These are phyloP conservation scores for Nematostella vectensis DNA, from an alignment of 92 coral and sea anemone genomes.

Conservation along the genomic window DNA sequence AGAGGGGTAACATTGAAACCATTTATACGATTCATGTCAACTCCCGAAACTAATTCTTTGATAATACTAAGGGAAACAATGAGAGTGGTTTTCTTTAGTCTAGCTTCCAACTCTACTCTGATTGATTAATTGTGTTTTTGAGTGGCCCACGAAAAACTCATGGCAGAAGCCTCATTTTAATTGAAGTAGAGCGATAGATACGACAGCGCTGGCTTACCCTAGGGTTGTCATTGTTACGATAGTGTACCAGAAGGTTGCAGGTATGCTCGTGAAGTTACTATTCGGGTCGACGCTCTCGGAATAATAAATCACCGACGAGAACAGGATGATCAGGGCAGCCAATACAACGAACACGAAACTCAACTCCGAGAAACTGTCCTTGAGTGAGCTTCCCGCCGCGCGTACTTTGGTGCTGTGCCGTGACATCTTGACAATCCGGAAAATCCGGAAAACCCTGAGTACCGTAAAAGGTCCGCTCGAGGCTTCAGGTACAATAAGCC, in stretches of 20 bases:
- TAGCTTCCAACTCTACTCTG: too few species aligned
- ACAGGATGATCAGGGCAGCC: conserved; percentile 60
- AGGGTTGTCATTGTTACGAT: conserved; percentile 99
- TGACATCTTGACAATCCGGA: conserved; percentile 93
- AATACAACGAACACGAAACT: conserved; percentile 77
- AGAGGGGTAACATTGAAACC: too few species aligned
- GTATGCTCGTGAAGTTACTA: conserved; percentile 66
- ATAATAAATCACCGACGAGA: conserved; percentile 88
- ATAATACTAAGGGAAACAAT: too few species aligned
- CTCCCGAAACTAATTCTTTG: too few species aligned
- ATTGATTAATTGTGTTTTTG: too few species aligned
- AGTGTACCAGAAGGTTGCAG: conserved; percentile 95
- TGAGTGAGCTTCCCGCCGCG: conserved; percentile 72
- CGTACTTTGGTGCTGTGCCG: conserved; percentile 82
- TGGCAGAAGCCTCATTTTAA: too few species aligned
- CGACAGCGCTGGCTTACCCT: conserved; percentile 91
- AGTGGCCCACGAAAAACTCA: too few species aligned
- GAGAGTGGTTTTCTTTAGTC: too few species aligned
- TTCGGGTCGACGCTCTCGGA: conserved; percentile 58
- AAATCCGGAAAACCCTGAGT: conserved; percentile 81
- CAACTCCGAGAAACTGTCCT: conserved; percentile 86
- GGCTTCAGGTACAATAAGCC: conserved; percentile 56
- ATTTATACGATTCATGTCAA: too few species aligned
- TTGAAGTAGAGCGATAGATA: too few species aligned
- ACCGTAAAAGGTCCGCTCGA: conserved; percentile 78